Conservation (phyloP, 2,888 invertebrate genomes). For the Psylliodes chrysocephalus region DNA sequence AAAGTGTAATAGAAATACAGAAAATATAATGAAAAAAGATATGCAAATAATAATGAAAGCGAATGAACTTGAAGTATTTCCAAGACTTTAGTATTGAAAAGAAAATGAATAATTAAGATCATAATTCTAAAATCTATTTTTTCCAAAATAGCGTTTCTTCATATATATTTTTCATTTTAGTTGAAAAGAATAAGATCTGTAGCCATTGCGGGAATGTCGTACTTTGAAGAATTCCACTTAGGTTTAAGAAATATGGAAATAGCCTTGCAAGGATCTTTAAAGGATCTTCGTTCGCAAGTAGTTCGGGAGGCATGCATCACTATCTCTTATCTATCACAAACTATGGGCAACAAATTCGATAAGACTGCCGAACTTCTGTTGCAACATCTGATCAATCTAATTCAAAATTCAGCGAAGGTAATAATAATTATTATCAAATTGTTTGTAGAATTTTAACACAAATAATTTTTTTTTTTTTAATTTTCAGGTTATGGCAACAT, state of each 20-base stretch:
- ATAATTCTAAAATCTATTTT: no score
- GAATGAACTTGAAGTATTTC: no score
- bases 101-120: no score
- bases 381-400: conserved; percentile 85
- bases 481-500: conserved; percentile 84
- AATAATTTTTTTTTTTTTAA: not conserved
- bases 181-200: conserved; percentile 87
- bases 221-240: conserved; percentile 77
- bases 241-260: conserved; percentile 83
- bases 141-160: no score
- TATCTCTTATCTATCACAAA: conserved; percentile 90
- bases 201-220: conserved; percentile 80
- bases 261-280: conserved; percentile 83
- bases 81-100: no score
- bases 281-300: conserved; percentile 90
- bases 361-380: conserved; percentile 86
- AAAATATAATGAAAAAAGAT: no score
- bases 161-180: conserved; percentile 67
- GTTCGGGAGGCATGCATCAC: conserved; percentile 97
- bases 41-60: no score
- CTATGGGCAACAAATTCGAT: conserved; percentile 84
- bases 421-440: conserved; percentile 43
- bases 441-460: no score
- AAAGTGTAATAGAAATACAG: no score
- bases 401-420: conserved; percentile 96